Percentiles rank a stretch among this genome's conserved stretches.
These are phyloP conservation scores for Stomatorhinus ivindoensis DNA, from an alignment of 2,113 vertebrate species.

Conservation along the genomic window DNA sequence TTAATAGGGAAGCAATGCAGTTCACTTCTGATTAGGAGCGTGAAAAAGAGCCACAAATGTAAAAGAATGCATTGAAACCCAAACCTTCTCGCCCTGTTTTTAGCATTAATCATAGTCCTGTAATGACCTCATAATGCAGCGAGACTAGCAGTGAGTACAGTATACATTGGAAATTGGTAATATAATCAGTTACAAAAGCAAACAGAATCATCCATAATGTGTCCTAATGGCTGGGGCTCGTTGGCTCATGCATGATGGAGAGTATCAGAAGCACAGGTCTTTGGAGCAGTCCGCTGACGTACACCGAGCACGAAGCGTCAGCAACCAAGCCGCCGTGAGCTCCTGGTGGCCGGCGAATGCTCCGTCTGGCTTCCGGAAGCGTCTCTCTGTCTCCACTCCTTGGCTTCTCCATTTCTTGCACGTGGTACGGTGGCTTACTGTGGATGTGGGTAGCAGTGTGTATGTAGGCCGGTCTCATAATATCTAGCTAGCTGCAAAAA, in stretches of 20 bases:
- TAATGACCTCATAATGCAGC: not conserved
- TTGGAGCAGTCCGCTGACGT: not conserved
- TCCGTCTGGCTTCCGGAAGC: not conserved
- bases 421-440: not conserved
- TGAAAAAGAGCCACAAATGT: constrained; percentile 6
- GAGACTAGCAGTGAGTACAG: constrained; percentile 1
- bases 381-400: not conserved
- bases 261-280: not conserved
- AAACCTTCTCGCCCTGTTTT: not conserved
- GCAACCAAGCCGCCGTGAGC: not conserved
- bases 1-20: not conserved
- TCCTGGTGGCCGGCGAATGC: not conserved
- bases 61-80: constrained; percentile 4
- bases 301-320: not conserved
- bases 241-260: not conserved
- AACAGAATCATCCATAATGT: not conserved
- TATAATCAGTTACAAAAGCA: constrained; percentile 8
- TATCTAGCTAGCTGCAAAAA: not conserved
- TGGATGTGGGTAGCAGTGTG: not conserved
- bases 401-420: not conserved
- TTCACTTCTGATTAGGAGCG: not conserved
- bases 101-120: constrained; percentile 2
- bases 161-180: constrained; percentile 15
- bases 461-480: not conserved
- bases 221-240: not conserved